Conservation (phyloP, 2,113 vertebrate genomes). For the Amia ocellicauda region DNA sequence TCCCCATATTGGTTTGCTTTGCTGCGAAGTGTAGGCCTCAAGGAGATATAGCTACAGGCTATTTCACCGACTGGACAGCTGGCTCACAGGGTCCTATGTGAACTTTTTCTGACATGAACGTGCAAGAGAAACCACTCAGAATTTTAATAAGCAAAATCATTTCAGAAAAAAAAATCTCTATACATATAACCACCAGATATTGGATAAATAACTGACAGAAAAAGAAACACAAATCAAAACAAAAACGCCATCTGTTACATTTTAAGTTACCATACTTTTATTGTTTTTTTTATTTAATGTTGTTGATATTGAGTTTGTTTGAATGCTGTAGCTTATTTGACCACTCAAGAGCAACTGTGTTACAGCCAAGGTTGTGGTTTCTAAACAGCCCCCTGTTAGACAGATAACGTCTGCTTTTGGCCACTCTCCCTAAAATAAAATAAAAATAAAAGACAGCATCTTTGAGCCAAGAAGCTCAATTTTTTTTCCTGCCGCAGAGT, state of each 20-base stretch:
- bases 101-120: background rate
- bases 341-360: conserved; percentile 30
- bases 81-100: background rate
- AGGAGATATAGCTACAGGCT: background rate
- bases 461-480: conserved; percentile 43
- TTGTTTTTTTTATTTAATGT: background rate
- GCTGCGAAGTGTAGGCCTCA: no score
- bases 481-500: conserved; percentile 46
- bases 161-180: background rate
- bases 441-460: conserved; percentile 53
- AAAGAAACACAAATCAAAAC: conserved; percentile 36
- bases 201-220: background rate
- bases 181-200: background rate
- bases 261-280: conserved; percentile 29
- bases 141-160: background rate
- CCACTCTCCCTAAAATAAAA: conserved; percentile 47
- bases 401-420: conserved; percentile 47
- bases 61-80: background rate
- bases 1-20: no score
- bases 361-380: conserved; percentile 45
- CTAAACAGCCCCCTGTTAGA: conserved; percentile 64
- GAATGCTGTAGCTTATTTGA: conserved; percentile 45
- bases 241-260: conserved; percentile 44
- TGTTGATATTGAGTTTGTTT: background rate
- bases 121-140: no score